These are phyloP conservation scores for Bombus polaris DNA, from an alignment of 1,140 invertebrate species.

Conservation along the genomic window DNA sequence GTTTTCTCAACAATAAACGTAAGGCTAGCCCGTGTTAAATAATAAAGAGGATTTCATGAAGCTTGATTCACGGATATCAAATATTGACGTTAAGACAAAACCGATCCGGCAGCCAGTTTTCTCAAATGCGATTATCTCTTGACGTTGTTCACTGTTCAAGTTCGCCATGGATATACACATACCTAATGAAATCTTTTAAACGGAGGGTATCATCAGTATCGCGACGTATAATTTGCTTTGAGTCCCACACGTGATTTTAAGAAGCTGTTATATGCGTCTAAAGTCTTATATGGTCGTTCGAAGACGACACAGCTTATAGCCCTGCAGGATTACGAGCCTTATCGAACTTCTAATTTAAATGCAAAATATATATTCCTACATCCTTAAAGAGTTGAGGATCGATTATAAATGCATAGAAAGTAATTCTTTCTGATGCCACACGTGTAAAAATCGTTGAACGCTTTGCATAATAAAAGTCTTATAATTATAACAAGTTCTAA, in stretches of 20 bases:
- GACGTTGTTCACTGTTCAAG: too few species aligned
- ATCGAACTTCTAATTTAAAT: constrained; percentile 1
- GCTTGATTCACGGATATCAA: constrained; percentile 3
- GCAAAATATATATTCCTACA: background rate
- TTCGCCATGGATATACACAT: background rate
- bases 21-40: background rate
- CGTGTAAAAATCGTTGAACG: background rate
- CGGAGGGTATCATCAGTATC: background rate
- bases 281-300: background rate
- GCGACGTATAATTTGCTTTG: background rate
- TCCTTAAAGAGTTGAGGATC: background rate
- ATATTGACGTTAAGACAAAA: constrained; percentile 32
- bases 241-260: background rate
- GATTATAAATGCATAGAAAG: background rate
- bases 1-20: constrained; percentile 18
- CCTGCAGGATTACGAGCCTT: background rate
- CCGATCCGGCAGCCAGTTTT: background rate
- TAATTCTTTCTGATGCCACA: background rate
- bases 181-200: constrained; percentile 2
- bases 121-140: background rate
- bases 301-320: background rate
- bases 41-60: background rate
- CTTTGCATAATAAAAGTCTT: background rate
- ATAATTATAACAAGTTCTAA: background rate
- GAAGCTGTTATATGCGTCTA: background rate